phyloP scores from a whole-genome alignment of 2,888 invertebrate genomes.

The Rutpela maculata region DNA sequence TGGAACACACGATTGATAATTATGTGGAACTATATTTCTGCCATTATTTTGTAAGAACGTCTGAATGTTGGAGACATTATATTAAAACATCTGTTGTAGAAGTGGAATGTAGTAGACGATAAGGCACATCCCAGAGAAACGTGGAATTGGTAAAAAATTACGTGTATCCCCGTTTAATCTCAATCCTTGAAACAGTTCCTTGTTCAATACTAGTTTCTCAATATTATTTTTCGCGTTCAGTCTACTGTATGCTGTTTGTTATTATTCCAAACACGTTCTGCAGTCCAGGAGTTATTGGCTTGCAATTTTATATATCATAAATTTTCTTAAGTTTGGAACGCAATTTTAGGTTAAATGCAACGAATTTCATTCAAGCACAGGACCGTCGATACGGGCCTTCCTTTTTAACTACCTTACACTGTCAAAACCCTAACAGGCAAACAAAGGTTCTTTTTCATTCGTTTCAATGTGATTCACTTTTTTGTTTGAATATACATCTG shows the following conservation, averaged over 20 bases:
- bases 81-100: background rate
- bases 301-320: background rate
- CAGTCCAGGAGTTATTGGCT: background rate
- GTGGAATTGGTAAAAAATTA: background rate
- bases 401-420: no score
- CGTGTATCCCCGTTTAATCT: background rate
- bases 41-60: no score
- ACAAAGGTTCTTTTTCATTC: no score
- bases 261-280: background rate
- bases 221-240: background rate
- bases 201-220: background rate
- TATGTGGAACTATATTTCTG: no score
- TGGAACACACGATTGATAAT: no score
- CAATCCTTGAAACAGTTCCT: background rate
- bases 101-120: background rate
- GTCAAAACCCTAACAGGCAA: no score
- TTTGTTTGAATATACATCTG: no score
- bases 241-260: background rate
- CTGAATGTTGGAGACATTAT: background rate
- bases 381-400: no score
- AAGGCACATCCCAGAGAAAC: background rate
- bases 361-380: no score
- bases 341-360: no score
- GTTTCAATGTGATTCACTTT: no score
- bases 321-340: no score